Evolutionary conservation across 2,113 vertebrate species (phyloP).

Genomic region (Xiphophorus maculatus): DNA sequence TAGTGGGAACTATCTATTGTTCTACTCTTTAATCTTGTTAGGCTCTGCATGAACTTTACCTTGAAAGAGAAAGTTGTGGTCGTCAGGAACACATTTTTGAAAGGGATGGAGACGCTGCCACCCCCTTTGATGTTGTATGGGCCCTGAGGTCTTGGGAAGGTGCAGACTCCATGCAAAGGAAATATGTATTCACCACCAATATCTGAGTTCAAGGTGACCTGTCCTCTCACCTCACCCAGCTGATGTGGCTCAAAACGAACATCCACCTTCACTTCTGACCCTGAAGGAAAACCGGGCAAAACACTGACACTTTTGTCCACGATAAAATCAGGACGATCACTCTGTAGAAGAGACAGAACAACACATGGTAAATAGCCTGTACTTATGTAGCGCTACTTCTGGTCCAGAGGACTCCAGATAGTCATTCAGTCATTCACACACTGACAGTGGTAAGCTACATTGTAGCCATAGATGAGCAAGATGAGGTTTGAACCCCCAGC

Average conservation of each 20-base stretch:
- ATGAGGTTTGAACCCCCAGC: too few relatives aligned
- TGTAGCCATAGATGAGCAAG: too few relatives aligned
- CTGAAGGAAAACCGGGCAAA: conserved; percentile 70
- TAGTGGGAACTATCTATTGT: neutral
- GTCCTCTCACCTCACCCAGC: conserved; percentile 80
- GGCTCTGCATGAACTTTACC: conserved; percentile 16
- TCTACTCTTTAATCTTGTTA: neutral
- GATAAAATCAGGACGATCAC: conserved; percentile 79
- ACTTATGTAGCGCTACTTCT: too few relatives aligned
- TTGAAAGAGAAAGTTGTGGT: conserved; percentile 74
- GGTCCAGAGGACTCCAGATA: too few relatives aligned
- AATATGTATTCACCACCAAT: conserved; percentile 81
- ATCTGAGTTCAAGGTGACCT: conserved; percentile 77
- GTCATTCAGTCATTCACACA: too few relatives aligned
- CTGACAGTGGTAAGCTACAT: too few relatives aligned
- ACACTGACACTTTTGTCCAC: conserved; percentile 74
- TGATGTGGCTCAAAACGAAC: conserved; percentile 86
- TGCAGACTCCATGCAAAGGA: conserved; percentile 80
- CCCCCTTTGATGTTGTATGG: conserved; percentile 79
- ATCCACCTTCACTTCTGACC: conserved; percentile 80
- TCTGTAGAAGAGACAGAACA: conserved; percentile 65
- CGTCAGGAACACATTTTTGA: conserved; percentile 88
- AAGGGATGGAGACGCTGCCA: conserved; percentile 79
- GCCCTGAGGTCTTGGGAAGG: conserved; percentile 85
- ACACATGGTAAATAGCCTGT: neutral